These are phyloP conservation scores for Chymomyza costata DNA, from an alignment of 1,140 invertebrate genomes.

Conservation along the genomic window DNA sequence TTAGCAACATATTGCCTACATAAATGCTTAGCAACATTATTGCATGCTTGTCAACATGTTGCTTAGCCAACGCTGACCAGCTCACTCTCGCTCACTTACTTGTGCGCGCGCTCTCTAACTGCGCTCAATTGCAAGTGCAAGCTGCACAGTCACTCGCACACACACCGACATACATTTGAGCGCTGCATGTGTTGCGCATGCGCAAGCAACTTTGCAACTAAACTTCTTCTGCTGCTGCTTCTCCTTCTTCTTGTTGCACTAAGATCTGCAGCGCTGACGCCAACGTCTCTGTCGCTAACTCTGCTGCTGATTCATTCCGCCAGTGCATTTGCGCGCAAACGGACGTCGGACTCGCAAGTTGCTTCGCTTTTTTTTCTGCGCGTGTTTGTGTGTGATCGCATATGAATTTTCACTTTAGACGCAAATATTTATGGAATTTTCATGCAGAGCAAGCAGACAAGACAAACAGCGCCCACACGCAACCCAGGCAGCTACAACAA, in stretches of 20 bases:
- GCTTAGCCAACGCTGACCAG: too few species aligned
- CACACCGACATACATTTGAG: constrained; percentile 1
- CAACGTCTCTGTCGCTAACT: constrained; percentile 34
- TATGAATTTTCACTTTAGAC: constrained; percentile 38
- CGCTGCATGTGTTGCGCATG: not conserved
- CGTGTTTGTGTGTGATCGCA: constrained; percentile 23
- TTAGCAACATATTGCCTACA: too few species aligned
- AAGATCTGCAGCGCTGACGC: constrained; percentile 5
- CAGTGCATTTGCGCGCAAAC: constrained; percentile 50
- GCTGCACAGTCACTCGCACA: not conserved
- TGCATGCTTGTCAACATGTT: constrained; percentile 11
- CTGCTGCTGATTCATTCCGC: constrained; percentile 40
- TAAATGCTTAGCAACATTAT: too few species aligned
- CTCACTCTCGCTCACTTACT: constrained; percentile 26
- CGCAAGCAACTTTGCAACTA: constrained; percentile 22
- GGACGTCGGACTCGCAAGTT: constrained; percentile 43
- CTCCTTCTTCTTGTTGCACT: too few species aligned
- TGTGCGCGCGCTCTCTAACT: constrained; percentile 1
- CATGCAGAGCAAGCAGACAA: not conserved
- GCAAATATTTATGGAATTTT: constrained; percentile 39
- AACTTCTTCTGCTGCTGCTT: constrained; percentile 31
- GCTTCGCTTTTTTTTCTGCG: constrained; percentile 1
- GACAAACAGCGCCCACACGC: not conserved
- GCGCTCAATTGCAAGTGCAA: too few species aligned
- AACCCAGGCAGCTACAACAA: constrained; percentile 1